Percentiles rank a stretch among this genome's conserved stretches.
These are phyloP conservation scores for Sitobion miscanthi DNA, from an alignment of 1,140 invertebrate genomes.

Conservation along the genomic window DNA sequence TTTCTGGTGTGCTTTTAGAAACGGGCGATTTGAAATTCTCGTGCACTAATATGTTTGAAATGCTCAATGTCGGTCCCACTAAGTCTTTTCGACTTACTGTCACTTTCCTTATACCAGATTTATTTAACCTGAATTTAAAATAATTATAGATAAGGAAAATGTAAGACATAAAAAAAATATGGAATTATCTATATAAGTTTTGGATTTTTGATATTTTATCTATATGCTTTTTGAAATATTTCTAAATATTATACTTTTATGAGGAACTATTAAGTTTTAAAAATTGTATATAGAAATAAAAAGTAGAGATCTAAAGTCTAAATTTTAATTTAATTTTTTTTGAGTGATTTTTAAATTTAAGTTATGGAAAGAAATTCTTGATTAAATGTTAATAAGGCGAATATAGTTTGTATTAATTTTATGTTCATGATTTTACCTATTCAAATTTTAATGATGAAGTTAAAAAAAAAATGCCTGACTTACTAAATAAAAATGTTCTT, in stretches of 20 bases:
- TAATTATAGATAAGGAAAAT: background rate
- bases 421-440: no score
- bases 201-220: background rate
- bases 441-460: no score
- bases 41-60: constrained; percentile 59
- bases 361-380: no score
- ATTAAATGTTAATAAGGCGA: no score
- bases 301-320: background rate
- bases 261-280: background rate
- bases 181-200: background rate
- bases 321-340: no score
- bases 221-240: background rate
- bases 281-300: background rate
- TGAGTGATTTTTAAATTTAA: no score
- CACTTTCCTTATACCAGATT: constrained; percentile 58
- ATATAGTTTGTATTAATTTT: no score
- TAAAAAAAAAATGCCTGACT: no score
- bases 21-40: constrained; percentile 57
- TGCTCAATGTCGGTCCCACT: background rate
- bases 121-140: constrained; percentile 54
- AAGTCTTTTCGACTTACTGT: constrained; percentile 41
- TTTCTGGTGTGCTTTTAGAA: constrained; percentile 50
- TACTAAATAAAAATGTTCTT: no score
- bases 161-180: background rate
- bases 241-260: background rate